Percentiles rank a stretch among this genome's conserved stretches.
phyloP scores from a whole-genome alignment of 1,140 invertebrate genomes.

The Drosophila nasuta region DNA sequence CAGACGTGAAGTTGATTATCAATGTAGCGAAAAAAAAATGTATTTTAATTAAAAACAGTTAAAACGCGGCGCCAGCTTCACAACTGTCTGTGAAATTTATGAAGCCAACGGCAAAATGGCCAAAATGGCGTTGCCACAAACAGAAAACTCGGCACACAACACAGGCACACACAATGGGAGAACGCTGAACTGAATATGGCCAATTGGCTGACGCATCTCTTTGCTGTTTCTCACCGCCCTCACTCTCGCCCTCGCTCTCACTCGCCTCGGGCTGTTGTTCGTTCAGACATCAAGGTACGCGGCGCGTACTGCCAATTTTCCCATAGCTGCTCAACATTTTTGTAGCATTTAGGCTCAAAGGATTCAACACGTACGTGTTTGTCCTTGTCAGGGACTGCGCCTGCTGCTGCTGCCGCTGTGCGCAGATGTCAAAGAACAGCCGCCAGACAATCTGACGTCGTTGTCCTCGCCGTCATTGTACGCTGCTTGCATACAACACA shows the following conservation, averaged over 20 bases:
- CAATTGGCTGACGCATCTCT: conserved; percentile 35
- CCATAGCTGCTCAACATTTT: conserved; percentile 47
- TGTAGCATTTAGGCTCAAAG: conserved; percentile 71
- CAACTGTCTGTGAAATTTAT: conserved; percentile 66
- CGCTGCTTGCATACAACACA: conserved; percentile 3
- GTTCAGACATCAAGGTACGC: conserved; percentile 54
- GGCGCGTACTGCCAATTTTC: conserved; percentile 44
- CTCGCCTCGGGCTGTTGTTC: conserved; percentile 7
- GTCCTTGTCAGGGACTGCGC: conserved; percentile 18
- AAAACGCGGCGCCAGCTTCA: conserved; percentile 58
- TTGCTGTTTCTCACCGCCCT: background rate
- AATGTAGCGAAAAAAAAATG: conserved; percentile 40
- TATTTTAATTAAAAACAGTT: conserved; percentile 80
- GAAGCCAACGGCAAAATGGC: conserved; percentile 44
- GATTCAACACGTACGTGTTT: conserved; percentile 49
- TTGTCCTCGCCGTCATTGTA: conserved; percentile 31
- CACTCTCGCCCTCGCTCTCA: background rate
- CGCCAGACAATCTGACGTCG: conserved; percentile 56
- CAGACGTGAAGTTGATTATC: conserved; percentile 57
- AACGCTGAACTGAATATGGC: conserved; percentile 34
- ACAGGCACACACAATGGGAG: conserved; percentile 21
- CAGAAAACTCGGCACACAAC: conserved; percentile 31
- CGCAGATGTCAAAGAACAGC: conserved; percentile 54
- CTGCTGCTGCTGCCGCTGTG: conserved; percentile 28
- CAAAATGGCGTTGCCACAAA: conserved; percentile 46